Evolutionary conservation across 2,797 vertebrate genomes (phyloP).

Genomic region (Labroides dimidiatus): DNA sequence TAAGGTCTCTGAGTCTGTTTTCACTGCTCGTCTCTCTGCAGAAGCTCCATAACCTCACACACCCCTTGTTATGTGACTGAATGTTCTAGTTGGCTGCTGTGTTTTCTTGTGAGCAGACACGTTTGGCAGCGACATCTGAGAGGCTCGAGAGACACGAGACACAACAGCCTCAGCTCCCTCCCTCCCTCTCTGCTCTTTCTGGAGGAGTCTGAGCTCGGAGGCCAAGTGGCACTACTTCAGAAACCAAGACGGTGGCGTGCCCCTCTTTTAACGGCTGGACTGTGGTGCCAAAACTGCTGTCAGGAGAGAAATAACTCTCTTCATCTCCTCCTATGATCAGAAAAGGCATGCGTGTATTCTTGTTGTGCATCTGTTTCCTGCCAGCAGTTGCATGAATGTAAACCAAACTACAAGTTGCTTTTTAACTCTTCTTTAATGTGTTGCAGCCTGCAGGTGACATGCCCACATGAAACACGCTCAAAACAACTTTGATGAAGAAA

Average conservation of each 20-base stretch:
- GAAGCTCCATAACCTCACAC: not conserved
- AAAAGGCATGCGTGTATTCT: conserved; percentile 16
- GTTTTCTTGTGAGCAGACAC: conserved; percentile 33
- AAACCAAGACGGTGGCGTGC: conserved; percentile 71
- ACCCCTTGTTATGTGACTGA: not conserved
- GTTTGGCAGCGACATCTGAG: conserved; percentile 71
- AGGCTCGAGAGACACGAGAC: conserved; percentile 46
- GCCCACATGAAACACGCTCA: not conserved
- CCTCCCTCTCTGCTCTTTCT: conserved; percentile 13
- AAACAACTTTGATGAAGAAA: not conserved
- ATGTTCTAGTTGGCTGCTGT: conserved; percentile 39
- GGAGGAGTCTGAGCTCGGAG: conserved; percentile 52
- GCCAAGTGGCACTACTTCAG: conserved; percentile 82
- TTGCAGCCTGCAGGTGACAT: too few relatives aligned
- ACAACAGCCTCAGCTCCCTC: conserved; percentile 45
- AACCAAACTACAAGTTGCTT: not conserved
- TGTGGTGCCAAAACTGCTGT: conserved; percentile 60
- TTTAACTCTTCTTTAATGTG: too few relatives aligned
- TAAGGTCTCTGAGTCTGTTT: not conserved
- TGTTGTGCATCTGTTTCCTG: conserved; percentile 60
- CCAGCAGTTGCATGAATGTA: not conserved
- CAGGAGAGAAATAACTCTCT: conserved; percentile 20
- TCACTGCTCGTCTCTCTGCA: not conserved
- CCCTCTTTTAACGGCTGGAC: conserved; percentile 52
- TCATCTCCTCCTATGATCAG: conserved; percentile 24